These are phyloP conservation scores for Ptyas mucosa DNA, from an alignment of 2,113 vertebrate genomes.

Conservation along the genomic window DNA sequence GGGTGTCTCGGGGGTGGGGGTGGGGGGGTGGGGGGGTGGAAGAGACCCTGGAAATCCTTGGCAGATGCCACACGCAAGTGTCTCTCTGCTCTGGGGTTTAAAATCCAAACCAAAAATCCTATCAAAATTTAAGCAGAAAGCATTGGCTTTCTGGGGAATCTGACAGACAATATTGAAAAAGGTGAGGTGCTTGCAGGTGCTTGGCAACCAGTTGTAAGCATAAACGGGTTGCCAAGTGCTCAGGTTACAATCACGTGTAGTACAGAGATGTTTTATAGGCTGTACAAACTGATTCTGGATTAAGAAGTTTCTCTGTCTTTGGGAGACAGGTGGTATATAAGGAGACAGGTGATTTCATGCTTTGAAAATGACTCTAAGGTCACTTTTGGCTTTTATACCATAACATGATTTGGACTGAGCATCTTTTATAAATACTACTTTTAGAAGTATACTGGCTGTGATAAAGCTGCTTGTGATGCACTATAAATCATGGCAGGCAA, in stretches of 20 bases:
- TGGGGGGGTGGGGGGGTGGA: too few species aligned
- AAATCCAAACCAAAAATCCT: not conserved
- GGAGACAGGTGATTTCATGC: too few species aligned
- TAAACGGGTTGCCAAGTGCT: not conserved
- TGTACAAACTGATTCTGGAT: not conserved
- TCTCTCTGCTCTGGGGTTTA: not conserved
- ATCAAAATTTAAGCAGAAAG: not conserved
- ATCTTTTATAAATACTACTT: not conserved
- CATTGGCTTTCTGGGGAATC: too few species aligned
- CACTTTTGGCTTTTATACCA: not conserved
- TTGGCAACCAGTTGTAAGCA: not conserved
- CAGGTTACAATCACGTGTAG: not conserved
- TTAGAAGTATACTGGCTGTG: not conserved
- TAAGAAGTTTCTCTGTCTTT: not conserved
- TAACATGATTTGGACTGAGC: too few species aligned
- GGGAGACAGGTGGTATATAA: not conserved
- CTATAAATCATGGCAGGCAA: slow-evolving; percentile 24
- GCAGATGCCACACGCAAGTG: not conserved
- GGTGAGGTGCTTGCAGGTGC: not conserved
- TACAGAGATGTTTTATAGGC: not conserved
- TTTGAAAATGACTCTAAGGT: not conserved
- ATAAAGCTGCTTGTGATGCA: not conserved
- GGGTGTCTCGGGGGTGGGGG: not conserved
- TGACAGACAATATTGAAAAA: not conserved
- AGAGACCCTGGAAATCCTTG: not conserved